These are phyloP conservation scores for Aegithalos caudatus DNA, from an alignment of 2,113 vertebrate species.

Conservation along the genomic window DNA sequence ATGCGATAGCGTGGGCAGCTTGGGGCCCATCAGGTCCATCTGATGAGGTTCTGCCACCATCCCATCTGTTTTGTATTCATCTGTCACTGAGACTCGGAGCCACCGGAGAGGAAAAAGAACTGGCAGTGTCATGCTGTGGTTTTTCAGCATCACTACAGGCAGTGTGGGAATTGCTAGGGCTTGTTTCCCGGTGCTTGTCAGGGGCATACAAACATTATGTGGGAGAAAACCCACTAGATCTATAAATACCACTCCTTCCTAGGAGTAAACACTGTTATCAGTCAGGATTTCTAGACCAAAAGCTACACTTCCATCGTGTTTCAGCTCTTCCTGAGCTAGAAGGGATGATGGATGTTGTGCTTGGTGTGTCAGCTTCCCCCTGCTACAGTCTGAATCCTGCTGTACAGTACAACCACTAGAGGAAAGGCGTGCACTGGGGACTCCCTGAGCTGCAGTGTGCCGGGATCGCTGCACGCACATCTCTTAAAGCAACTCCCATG, in stretches of 20 bases:
- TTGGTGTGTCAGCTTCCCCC: accelerated
- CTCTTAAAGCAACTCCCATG: not conserved
- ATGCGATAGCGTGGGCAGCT: not conserved
- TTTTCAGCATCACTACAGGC: not conserved
- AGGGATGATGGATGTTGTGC: accelerated
- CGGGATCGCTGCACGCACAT: not conserved
- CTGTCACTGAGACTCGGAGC: not conserved
- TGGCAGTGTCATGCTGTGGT: not conserved
- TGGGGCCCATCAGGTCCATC: not conserved
- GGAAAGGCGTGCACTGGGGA: accelerated
- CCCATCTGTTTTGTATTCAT: slow-evolving; percentile 10
- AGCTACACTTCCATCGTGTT: accelerated
- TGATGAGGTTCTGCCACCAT: not conserved
- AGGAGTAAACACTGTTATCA: not conserved
- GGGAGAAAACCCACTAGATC: not conserved
- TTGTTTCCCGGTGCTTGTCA: not conserved
- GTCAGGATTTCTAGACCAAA: not conserved
- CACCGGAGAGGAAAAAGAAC: not conserved
- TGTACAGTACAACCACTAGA: accelerated
- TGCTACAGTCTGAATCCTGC: not conserved
- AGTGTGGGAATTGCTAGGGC: not conserved
- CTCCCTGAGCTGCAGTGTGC: not conserved
- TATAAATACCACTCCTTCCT: not conserved
- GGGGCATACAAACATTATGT: accelerated
- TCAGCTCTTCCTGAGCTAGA: not conserved